Evolutionary conservation across 2,888 invertebrate genomes (phyloP), one percentile per base, ranked within the genome.

Genomic region (Neocrepidodera transversa): DNA sequence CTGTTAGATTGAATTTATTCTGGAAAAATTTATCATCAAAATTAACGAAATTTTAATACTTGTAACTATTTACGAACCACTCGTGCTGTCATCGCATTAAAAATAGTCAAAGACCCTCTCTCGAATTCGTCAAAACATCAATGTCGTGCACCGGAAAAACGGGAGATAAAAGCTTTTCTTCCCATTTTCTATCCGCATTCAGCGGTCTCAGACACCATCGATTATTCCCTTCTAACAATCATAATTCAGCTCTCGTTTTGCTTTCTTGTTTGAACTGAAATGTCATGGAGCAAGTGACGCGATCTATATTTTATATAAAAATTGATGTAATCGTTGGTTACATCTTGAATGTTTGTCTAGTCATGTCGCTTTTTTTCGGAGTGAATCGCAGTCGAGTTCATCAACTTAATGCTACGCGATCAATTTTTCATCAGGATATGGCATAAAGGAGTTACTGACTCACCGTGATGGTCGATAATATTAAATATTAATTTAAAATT

Each of bases 291-390:
- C 3, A 26, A 18, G 17, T 7, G 17, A 17, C 16, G 17, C 38
- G 14, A 38, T 38, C 38, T 38, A 38, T 38, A 38, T 38, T 38
- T 38, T 8, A 45, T 14, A 45, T 16, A 26, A 18, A 45, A 45
- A 26, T n/a, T 45, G 45, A 26, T 43, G 43, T 43, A 43, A 43
- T 45, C 45, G 45, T 26, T 45, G 45, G 14, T 26, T 45, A 45
- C 26, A 45, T 45, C 45, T 45, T 18, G 45, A 28, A 6, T 11
- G 26, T 45, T 45, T 45, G 26, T 26, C 26, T 45, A n/a, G 45
- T 26, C 28, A 28, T 28, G 45, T 45, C 14, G n/a, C 10, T 45
- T 26, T 13, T 13, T 16, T 6, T 8, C 6, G 26, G 5, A 26
- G 6, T 45, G 26, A 26, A 45, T 45, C 14, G 7, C 8, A 23